These are phyloP conservation scores for Seriola aureovittata DNA, from an alignment of 2,113 vertebrate genomes.

Conservation along the genomic window DNA sequence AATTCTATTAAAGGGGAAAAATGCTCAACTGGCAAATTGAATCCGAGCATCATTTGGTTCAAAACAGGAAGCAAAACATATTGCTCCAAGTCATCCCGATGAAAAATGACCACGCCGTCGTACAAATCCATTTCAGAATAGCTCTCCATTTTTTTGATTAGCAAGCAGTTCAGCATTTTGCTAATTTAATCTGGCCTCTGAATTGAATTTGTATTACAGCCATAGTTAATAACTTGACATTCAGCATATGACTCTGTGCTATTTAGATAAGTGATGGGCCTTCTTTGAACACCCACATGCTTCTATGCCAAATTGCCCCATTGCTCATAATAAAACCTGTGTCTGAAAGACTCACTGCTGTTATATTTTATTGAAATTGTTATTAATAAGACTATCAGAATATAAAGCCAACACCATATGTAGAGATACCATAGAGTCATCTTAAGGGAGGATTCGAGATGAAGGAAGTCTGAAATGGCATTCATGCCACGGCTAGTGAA, in stretches of 20 bases:
- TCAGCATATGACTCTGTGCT: conserved; percentile 61
- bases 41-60: background rate
- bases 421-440: conserved; percentile 6
- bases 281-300: conserved; percentile 69
- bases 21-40: background rate
- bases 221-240: conserved; percentile 80
- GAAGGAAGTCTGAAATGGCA: conserved; percentile 43
- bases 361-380: conserved; percentile 73
- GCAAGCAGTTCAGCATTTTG: conserved; percentile 65
- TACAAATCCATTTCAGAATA: conserved; percentile 56
- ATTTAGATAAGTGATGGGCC: conserved; percentile 80
- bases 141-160: conserved; percentile 65
- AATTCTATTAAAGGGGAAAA: conserved; percentile 11
- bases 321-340: conserved; percentile 80
- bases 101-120: conserved; percentile 43
- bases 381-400: conserved; percentile 76
- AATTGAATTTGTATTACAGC: conserved; percentile 74
- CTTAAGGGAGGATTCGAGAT: conserved; percentile 38
- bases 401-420: conserved; percentile 28
- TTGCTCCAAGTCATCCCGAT: background rate
- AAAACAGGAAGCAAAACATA: conserved; percentile 37
- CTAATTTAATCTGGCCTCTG: conserved; percentile 71
- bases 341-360: conserved; percentile 51
- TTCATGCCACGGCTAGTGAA: conserved; percentile 62
- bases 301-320: conserved; percentile 73